A percentile compares a stretch with the other conserved stretches of the same genome.
Evolutionary conservation across 1,140 invertebrate genomes (phyloP).

Genomic region (Drosophila pectinifera): DNA sequence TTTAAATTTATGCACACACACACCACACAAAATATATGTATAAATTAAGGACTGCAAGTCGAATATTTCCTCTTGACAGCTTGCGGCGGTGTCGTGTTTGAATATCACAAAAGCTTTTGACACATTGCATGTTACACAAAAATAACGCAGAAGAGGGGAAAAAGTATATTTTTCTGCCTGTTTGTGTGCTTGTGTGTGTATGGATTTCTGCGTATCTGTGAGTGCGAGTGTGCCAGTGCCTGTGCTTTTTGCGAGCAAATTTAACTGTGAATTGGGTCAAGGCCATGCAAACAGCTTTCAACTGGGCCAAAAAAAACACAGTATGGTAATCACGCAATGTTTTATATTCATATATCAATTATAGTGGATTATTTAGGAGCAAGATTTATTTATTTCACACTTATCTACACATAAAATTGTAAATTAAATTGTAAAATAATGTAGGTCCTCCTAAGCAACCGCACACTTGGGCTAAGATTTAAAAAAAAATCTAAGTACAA

Average conservation of each 20-base stretch:
- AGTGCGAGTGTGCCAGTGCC: slow-evolving; percentile 11
- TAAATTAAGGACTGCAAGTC: slow-evolving; percentile 4
- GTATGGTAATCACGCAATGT: background rate
- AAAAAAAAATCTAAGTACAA: too few species aligned
- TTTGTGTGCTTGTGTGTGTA: slow-evolving; percentile 1
- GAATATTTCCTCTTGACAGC: slow-evolving; percentile 7
- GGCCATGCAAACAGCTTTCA: slow-evolving; percentile 62
- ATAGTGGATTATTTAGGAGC: too few species aligned
- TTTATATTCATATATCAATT: background rate
- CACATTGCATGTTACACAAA: slow-evolving; percentile 34
- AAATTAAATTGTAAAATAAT: background rate
- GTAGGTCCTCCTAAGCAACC: too few species aligned
- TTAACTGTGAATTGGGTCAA: slow-evolving; percentile 66
- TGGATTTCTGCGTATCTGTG: slow-evolving; percentile 11
- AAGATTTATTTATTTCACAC: too few species aligned
- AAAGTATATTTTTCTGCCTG: slow-evolving; percentile 12
- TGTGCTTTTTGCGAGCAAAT: slow-evolving; percentile 48
- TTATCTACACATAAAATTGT: background rate
- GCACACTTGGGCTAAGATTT: too few species aligned
- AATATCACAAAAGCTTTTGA: slow-evolving; percentile 31
- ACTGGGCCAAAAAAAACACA: slow-evolving; percentile 25
- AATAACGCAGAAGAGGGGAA: slow-evolving; percentile 13
- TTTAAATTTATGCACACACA: slow-evolving; percentile 11
- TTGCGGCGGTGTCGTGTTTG: background rate
- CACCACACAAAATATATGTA: slow-evolving; percentile 7